Evolutionary conservation across 2,113 vertebrate genomes (phyloP).

Genomic region (Corythornis cristatus): DNA sequence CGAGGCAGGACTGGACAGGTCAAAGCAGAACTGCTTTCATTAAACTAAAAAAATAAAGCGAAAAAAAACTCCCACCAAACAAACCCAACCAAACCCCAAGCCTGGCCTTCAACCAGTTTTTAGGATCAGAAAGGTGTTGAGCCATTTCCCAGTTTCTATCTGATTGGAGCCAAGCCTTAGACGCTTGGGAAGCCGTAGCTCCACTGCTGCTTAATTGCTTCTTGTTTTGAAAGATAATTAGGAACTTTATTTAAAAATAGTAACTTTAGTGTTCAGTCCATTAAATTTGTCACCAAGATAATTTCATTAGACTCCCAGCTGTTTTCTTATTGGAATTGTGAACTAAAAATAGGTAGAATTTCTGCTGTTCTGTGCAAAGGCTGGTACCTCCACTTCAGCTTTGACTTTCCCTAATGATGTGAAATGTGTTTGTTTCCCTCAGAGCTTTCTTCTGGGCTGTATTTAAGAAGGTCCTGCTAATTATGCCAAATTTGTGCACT

Average conservation of each 20-base stretch:
- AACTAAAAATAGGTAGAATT: conserved; percentile 63
- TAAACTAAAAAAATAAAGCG: not conserved
- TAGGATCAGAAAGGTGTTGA: conserved; percentile 57
- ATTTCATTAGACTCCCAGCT: conserved; percentile 57
- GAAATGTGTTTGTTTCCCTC: conserved; percentile 24
- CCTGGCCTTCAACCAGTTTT: conserved; percentile 18
- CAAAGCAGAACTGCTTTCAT: conserved; percentile 12
- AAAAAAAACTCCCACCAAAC: not conserved
- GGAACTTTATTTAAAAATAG: conserved; percentile 70
- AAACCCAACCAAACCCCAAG: not conserved
- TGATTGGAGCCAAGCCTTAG: conserved; percentile 18
- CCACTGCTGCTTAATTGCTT: conserved; percentile 46
- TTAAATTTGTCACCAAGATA: conserved; percentile 64
- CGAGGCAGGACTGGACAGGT: conserved; percentile 25
- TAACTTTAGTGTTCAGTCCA: conserved; percentile 61
- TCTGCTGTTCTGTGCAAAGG: conserved; percentile 5
- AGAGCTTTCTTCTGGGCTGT: not conserved
- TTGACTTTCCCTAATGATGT: not conserved
- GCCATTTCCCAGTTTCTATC: conserved; percentile 46
- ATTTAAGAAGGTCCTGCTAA: conserved; percentile 53
- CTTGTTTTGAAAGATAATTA: conserved; percentile 62
- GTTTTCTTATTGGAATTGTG: conserved; percentile 56
- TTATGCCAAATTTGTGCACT: not conserved
- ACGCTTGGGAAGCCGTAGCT: not conserved
- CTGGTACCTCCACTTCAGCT: conserved; percentile 25